Base-by-base conservation (phyloP, 1,140 invertebrate species). In the Heliconius hermathena region DNA sequence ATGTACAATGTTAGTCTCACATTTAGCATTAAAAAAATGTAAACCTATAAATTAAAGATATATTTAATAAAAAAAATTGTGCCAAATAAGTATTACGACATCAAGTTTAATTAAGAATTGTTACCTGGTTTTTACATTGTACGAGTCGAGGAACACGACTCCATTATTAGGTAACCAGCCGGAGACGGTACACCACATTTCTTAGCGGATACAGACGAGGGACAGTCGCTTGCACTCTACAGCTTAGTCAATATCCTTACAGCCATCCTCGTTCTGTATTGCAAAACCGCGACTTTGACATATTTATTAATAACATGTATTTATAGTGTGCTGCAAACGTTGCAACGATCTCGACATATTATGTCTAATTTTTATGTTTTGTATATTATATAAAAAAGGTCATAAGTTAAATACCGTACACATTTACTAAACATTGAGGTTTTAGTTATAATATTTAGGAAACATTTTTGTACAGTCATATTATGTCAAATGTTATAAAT, bases 241-340 rank as follows among this genome's bases (percentile, higher is more conserved):
- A 29, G 74, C 66, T 76, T 82, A 76, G 80, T 75, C 80, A 84
- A 82, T 84, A 80, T 82, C 82, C 82, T 84, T 76, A 82, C 78
- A 77, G 71, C 60, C 78, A 82, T 84, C 82, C 82, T 83, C 80
- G 75, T 75, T 83, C 77, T 81, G 41, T 70, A 72, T 82, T 82
- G 80, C 82, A 80, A 82, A 79, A 82, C 26, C 76, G 13, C 38
- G 49, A 29, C 22, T 49, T 79, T 74, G 71, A 26, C 74, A 54
- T 71, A 71, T 74, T 79, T 74, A 70, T 60, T 76, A 74, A 52
- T 74, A 54, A 33, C 54, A 20, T 16, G 76, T 77, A 66, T 80
- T 79, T 54, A 79, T 78, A 22, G 66, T 72, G 66, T 72, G 54
- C 1, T 60, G 29, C 70, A 80, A 33, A 71, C 81, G 79, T 74